Conservation (phyloP, 2,113 vertebrate species). For the Heloderma charlesbogerti region DNA sequence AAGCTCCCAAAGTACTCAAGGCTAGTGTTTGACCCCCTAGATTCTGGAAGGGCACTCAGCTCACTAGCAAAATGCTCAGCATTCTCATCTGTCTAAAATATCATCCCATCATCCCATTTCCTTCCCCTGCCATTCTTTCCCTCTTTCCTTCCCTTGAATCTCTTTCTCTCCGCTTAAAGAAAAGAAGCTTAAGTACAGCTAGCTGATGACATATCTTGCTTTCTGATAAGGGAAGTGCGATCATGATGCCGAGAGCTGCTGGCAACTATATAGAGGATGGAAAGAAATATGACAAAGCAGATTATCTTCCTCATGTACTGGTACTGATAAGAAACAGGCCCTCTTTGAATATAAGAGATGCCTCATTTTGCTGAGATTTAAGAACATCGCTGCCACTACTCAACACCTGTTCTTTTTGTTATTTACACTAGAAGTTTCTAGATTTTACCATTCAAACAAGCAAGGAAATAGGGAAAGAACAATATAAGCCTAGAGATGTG, state of each 20-base stretch:
- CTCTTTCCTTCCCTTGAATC: slow-evolving; percentile 25
- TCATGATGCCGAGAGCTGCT: slow-evolving; percentile 27
- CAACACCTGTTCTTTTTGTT: not conserved
- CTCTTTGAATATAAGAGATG: not conserved
- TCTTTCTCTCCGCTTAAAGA: slow-evolving; percentile 18
- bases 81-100: too few relatives aligned
- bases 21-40: not conserved
- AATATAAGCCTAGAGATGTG: not conserved
- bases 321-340: not conserved
- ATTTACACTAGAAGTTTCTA: not conserved
- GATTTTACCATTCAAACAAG: too few relatives aligned
- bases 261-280: slow-evolving; percentile 37
- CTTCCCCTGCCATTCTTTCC: not conserved
- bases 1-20: not conserved
- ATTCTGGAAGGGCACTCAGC: not conserved
- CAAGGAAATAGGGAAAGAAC: not conserved
- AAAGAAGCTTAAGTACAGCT: slow-evolving; percentile 16
- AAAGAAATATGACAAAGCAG: slow-evolving; percentile 13
- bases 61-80: not conserved
- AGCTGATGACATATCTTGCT: not conserved
- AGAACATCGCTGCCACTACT: not conserved
- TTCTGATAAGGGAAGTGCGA: slow-evolving; percentile 24
- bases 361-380: not conserved
- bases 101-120: not conserved
- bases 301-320: slow-evolving; percentile 23